Percentiles rank a stretch among this genome's conserved stretches.
phyloP scores from a whole-genome alignment of 2,888 invertebrate genomes.

The Pemphredon lugubris region DNA sequence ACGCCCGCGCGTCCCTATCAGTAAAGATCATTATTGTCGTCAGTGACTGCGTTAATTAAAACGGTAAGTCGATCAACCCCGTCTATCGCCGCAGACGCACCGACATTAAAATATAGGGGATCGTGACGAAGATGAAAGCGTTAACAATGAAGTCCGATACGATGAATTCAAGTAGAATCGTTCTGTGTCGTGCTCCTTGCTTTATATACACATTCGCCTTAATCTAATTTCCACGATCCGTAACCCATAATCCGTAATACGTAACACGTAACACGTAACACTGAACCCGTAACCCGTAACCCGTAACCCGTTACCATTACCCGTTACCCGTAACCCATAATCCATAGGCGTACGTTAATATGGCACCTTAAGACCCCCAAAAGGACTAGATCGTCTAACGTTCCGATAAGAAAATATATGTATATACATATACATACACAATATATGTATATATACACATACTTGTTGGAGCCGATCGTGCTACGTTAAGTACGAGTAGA shows the following conservation, averaged over 20 bases:
- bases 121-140: constrained; percentile 44
- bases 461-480: constrained; percentile 45
- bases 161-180: constrained; percentile 13
- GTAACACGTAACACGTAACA: too few relatives aligned
- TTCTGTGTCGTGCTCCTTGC: background rate
- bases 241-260: too few relatives aligned
- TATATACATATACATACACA: too few relatives aligned
- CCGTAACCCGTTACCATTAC: too few relatives aligned
- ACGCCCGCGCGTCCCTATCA: too few relatives aligned
- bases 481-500: constrained; percentile 52
- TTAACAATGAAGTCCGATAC: constrained; percentile 19
- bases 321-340: too few relatives aligned
- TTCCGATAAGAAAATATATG: constrained; percentile 65
- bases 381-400: constrained; percentile 57
- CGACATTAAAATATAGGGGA: background rate
- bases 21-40: constrained; percentile 57
- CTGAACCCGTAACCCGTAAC: too few relatives aligned
- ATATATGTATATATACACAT: constrained; percentile 59
- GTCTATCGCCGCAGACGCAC: constrained; percentile 26
- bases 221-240: constrained; percentile 2
- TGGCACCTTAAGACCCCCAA: constrained; percentile 51
- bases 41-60: constrained; percentile 55
- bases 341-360: constrained; percentile 41
- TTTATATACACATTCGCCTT: constrained; percentile 17
- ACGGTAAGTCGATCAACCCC: constrained; percentile 44